These are phyloP conservation scores for Hydroisotoma schaefferi DNA, from an alignment of 2,888 invertebrate genomes.

Conservation along the genomic window DNA sequence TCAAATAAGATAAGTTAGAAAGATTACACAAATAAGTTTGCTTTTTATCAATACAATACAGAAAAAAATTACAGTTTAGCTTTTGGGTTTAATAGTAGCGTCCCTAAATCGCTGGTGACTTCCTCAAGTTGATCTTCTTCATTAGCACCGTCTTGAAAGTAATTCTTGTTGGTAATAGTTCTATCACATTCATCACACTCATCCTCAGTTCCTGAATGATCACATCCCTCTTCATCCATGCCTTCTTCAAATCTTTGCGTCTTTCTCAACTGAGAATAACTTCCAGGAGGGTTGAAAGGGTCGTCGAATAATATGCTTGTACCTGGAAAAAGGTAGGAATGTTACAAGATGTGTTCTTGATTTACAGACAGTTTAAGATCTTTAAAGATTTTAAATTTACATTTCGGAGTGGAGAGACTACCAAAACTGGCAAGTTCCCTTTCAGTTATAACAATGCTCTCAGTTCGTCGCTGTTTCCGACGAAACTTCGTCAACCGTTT, in stretches of 20 bases:
- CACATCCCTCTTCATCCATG: conserved; percentile 2
- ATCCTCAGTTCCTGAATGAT: conserved; percentile 35
- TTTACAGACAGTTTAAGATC: not conserved
- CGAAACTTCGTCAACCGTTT: conserved; percentile 26
- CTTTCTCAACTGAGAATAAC: not conserved
- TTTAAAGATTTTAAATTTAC: not conserved
- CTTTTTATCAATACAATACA: no score
- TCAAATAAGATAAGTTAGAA: no score
- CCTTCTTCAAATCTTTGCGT: conserved; percentile 9
- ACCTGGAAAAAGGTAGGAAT: conserved; percentile 12
- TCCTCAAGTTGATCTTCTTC: no score
- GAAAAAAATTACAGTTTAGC: no score
- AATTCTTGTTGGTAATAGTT: conserved; percentile 18
- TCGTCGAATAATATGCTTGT: conserved; percentile 46
- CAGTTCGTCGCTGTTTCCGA: conserved; percentile 13
- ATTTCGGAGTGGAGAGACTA: not conserved
- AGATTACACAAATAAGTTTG: no score
- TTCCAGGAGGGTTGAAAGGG: conserved; percentile 44
- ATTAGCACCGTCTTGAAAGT: conserved; percentile 7
- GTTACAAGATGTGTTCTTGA: not conserved
- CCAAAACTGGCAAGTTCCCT: not conserved
- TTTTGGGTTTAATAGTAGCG: no score
- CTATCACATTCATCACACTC: conserved; percentile 40
- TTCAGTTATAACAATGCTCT: not conserved
- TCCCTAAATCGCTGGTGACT: no score